These are phyloP conservation scores for Lobophora halterata DNA, from an alignment of 2,888 invertebrate species.

Conservation along the genomic window DNA sequence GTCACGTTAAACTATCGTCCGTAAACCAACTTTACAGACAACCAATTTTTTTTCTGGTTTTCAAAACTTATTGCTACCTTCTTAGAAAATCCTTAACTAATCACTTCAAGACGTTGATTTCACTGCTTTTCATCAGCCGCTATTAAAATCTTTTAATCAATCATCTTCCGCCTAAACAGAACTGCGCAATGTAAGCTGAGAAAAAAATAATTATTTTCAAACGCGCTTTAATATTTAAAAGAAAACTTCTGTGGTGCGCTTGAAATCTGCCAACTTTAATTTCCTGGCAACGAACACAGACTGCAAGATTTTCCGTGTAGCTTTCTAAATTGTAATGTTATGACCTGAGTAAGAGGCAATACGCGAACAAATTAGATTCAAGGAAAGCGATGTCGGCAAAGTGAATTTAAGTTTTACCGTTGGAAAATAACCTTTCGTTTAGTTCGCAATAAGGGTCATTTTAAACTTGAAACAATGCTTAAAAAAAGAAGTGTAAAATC, in stretches of 20 bases:
- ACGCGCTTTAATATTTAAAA: constrained; percentile 20
- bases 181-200: constrained; percentile 5
- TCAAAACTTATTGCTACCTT: too few relatives aligned
- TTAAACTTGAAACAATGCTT: too few relatives aligned
- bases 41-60: too few relatives aligned
- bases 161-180: constrained; percentile 7
- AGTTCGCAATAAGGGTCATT: too few relatives aligned
- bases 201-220: constrained; percentile 14
- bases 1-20: too few relatives aligned
- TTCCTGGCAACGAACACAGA: constrained; percentile 40
- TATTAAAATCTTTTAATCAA: constrained; percentile 4
- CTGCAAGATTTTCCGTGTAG: constrained; percentile 30
- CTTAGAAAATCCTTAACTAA: too few relatives aligned
- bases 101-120: too few relatives aligned
- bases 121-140: too few relatives aligned
- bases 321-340: constrained; percentile 27
- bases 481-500: too few relatives aligned
- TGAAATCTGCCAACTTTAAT: constrained; percentile 44
- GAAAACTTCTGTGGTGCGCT: constrained; percentile 34
- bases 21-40: too few relatives aligned
- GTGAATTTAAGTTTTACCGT: constrained; percentile 14
- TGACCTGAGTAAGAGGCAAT: constrained; percentile 19
- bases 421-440: too few relatives aligned
- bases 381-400: constrained; percentile 7
- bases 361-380: constrained; percentile 20